Evolutionary conservation across 2,797 vertebrate species (phyloP).

Genomic region (Brotogeris chrysoptera): DNA sequence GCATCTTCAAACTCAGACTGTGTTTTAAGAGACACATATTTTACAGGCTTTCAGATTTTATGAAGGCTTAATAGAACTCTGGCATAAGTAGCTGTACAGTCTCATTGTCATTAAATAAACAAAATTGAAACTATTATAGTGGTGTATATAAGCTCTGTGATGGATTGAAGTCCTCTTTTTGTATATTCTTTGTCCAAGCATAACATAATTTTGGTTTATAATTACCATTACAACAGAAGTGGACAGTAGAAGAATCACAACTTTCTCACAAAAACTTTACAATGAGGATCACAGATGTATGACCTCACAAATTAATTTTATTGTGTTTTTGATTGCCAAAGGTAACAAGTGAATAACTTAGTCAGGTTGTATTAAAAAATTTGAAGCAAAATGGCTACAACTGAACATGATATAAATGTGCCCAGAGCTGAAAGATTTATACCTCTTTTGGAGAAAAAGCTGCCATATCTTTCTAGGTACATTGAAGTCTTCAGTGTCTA

Average conservation of each 20-base stretch:
- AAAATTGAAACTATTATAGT: background rate
- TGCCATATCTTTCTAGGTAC: background rate
- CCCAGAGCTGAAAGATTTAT: conserved; percentile 1
- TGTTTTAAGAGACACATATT: background rate
- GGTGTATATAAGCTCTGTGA: background rate
- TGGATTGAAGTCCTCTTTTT: background rate
- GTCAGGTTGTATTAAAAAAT: background rate
- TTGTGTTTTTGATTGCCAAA: conserved; percentile 34
- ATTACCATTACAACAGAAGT: background rate
- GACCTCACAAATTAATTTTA: conserved; percentile 16
- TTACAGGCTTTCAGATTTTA: background rate
- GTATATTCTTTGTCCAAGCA: background rate
- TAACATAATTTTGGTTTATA: background rate
- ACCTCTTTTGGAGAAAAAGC: background rate
- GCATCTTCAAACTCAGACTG: background rate
- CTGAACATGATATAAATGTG: background rate
- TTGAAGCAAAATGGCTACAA: conserved; percentile 27
- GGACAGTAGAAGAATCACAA: background rate
- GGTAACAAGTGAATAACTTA: conserved; percentile 35
- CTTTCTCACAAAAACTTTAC: background rate
- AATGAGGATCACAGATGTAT: background rate
- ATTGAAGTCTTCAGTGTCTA: background rate
- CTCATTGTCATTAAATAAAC: background rate
- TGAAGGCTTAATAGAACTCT: background rate
- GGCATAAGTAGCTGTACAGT: background rate